A percentile compares a stretch with the other conserved stretches of the same genome.
Conservation (phyloP, 2,888 invertebrate species). For the Xanthorhoe designata region DNA sequence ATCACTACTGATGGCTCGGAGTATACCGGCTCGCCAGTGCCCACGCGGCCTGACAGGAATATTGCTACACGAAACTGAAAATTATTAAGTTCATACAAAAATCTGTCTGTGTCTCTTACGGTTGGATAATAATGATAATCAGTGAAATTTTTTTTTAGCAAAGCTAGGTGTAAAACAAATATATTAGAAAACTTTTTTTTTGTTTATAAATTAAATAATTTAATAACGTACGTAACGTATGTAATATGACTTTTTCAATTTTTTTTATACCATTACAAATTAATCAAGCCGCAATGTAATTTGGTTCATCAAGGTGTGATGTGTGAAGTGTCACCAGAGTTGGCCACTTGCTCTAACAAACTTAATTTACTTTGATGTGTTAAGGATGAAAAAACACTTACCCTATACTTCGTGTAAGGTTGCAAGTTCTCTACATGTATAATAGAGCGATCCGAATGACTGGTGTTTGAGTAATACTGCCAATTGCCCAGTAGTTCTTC, state of each 20-base stretch:
- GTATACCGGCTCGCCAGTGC: conserved; percentile 89
- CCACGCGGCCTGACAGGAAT: conserved; percentile 89
- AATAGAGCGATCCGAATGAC: conserved; percentile 87
- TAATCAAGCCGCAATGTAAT: too few relatives aligned
- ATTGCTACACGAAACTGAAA: conserved; percentile 94
- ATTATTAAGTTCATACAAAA: not conserved
- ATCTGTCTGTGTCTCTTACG: not conserved
- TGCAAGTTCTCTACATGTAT: conserved; percentile 91
- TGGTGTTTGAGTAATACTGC: conserved; percentile 92
- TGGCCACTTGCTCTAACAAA: too few relatives aligned
- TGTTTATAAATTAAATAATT: too few relatives aligned
- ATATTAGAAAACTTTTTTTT: too few relatives aligned
- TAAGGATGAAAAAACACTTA: conserved; percentile 67
- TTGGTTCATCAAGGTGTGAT: too few relatives aligned
- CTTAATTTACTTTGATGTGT: too few relatives aligned
- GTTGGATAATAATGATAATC: not conserved
- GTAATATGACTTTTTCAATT: too few relatives aligned
- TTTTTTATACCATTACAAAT: too few relatives aligned
- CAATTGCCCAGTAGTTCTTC: conserved; percentile 90
- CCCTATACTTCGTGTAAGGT: conserved; percentile 96
- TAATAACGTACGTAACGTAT: too few relatives aligned
- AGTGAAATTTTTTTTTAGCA: not conserved
- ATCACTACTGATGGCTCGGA: conserved; percentile 92
- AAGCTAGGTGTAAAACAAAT: too few relatives aligned
- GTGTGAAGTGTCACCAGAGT: too few relatives aligned